Conservation (phyloP, 2,888 invertebrate genomes). For the Sipha maydis region DNA sequence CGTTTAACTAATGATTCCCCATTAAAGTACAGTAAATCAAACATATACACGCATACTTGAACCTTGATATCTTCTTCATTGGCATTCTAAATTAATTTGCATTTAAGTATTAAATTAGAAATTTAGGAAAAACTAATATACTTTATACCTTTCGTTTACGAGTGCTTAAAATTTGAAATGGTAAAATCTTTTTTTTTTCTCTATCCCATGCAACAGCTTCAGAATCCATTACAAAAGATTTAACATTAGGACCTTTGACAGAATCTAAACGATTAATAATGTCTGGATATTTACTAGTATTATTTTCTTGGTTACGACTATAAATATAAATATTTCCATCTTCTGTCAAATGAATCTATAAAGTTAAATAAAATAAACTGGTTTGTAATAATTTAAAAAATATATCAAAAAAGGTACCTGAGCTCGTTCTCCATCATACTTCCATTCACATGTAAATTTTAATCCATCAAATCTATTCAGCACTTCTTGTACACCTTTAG, state of each 20-base stretch:
- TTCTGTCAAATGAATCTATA: slow-evolving; percentile 78
- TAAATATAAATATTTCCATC: slow-evolving; percentile 82
- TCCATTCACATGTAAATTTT: slow-evolving; percentile 97
- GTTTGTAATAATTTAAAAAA: not conserved
- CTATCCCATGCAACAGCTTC: slow-evolving; percentile 98
- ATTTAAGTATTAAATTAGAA: not conserved
- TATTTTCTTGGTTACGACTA: slow-evolving; percentile 96
- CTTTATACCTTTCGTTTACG: slow-evolving; percentile 86
- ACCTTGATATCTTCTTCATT: slow-evolving; percentile 81
- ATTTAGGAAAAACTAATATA: slow-evolving; percentile 2
- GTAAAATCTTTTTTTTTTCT: slow-evolving; percentile 86
- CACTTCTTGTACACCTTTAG: slow-evolving; percentile 91
- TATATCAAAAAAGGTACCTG: slow-evolving; percentile 73
- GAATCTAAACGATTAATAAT: slow-evolving; percentile 77
- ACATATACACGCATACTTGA: slow-evolving; percentile 95
- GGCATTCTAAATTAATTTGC: slow-evolving; percentile 73
- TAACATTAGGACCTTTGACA: slow-evolving; percentile 72
- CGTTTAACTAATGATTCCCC: slow-evolving; percentile 83
- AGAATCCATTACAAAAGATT: slow-evolving; percentile 91
- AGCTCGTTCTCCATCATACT: slow-evolving; percentile 98
- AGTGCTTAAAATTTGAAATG: slow-evolving; percentile 95
- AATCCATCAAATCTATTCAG: slow-evolving; percentile 84
- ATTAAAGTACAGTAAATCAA: slow-evolving; percentile 94
- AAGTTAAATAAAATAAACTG: slow-evolving; percentile 1
- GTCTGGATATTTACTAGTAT: slow-evolving; percentile 96